Base-by-base conservation (phyloP, 1,140 invertebrate species). In the Magallana ariakensis region DNA sequence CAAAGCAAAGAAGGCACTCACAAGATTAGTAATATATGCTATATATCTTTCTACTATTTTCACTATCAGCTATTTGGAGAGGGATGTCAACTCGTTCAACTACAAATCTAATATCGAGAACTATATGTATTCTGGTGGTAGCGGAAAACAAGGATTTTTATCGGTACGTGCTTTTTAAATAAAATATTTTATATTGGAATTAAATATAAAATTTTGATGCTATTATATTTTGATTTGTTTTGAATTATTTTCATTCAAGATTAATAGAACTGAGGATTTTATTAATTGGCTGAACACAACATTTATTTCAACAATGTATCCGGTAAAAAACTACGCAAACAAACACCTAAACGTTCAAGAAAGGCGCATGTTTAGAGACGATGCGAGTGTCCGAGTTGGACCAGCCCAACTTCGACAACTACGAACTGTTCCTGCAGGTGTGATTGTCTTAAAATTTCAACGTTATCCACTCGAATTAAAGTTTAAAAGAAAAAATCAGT, bases 351-450 rank as follows among this genome's bases (percentile, higher is more conserved):
- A 13, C 8, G 5, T 53, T 11, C 54, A 84, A 16, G 82, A 87
- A 8, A 87, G 58, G 85, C 80, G 60, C 3, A 90, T 81, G 58
- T 86, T 89, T 84, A 57, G 54, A 22, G 91, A 90, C 62, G 60
- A 88, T 13, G 62, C 62, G 11, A 90, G 89, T 75, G 83, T 90
- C 10, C 75, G 89, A 70, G 86, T 92, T n/a, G 92, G 92, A 60
- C 92, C 92, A 16, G 86, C 86, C 0, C 84, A 91, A 55, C 56
- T 92, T 2, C 66, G 90, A 57, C 91, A 92, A 60, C 22, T 89
- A 15, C 58, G 92, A 46, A 89, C 90, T 33, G 56, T 46, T 46
- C 33, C 33, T 46, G 33, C 33, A 46, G 33, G 33, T 46, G 33
- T 46, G 33, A 46, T 46, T 46, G 33, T 5, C 2, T 46, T 4